Base-by-base conservation (phyloP, 2,113 vertebrate genomes). In the Phodopus roborovskii region DNA sequence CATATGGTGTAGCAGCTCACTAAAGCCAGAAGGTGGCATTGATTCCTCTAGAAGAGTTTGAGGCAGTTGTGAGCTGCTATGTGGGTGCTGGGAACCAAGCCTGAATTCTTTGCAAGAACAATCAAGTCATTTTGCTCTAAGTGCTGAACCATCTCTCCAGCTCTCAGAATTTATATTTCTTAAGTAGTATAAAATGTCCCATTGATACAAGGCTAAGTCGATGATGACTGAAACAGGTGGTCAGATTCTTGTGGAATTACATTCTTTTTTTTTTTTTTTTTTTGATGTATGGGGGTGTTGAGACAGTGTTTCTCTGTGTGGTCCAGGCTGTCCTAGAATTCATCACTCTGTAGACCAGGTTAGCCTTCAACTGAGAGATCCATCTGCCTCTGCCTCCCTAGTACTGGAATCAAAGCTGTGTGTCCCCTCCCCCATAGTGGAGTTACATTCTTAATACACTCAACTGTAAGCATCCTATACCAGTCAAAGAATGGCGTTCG, bases 401-500 rank as follows among this genome's bases (percentile, higher is more conserved):
- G 75, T 50, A 16, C 75, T 78, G 28, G 45, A 30, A 50, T 78
- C 45, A 50, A 77, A 78, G 75, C 28, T 78, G 15, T 78, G 75
- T 77, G 45, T 26, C 45, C 45, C 24, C 73, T 12, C 78, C 5
- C 36, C 4, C 33, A 56, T 33, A 24, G 50, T 36, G 1, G 19
- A n/a, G 50, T n/a, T 81, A 58, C 36, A 96, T 81, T 90, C 24
- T 58, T 88, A 92, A 78, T 3, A 82, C 28, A 13, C 42, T 92
- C 78, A 92, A 78, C 16, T 28, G 75, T 84, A 95, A 75, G 68
- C 5, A 81, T 81, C 60, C n/a, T 64, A 48, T 66, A 58, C 4
- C 71, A 33, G 13, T 73, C 62, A 96, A 85, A 89, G 39, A 86
- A 73, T 16, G 64, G 26, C 3, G 62, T 92, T 82, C 50, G 50